Evolutionary conservation across 1,140 invertebrate species (phyloP), one percentile per base, ranked within the genome.

Genomic region (Philopotamus ludificatus): DNA sequence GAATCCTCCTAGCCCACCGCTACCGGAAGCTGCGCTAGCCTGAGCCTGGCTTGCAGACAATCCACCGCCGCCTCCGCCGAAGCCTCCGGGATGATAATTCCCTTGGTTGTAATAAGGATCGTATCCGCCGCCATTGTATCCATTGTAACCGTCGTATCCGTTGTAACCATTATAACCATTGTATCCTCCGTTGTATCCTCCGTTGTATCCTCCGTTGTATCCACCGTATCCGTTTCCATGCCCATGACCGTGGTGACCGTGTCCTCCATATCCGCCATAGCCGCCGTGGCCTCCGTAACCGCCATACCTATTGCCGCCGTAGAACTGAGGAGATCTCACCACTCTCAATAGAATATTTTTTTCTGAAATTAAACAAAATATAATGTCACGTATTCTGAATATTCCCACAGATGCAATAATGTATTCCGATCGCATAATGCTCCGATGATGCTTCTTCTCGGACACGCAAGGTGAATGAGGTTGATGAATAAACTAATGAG

Each of bases 31-130:
- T 21, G 68, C 68, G 2, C 18, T n/a, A 9, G 65, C 65, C 18
- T 64, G 44, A 12, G 59, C 65, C 12, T 39, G 15, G 21, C 58
- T 58, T 1, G 12, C 51, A 9, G 22, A 18, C 1, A 53, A 18
- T 3, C 51, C 49, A 20, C 68, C 68, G 26, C 68, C 68, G 28
- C 63, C 65, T 22, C 67, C 67, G n/a, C n/a, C n/a, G n/a, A n/a
- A n/a, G 8, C 64, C 67, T 10, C 65, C 64, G 15, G 54, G 54
- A 28, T 3, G 18, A 50, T 51, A 9, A 7, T 25, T 23, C 45
- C 34, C 62, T 2, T 10, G 7, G 9, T 12, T 26, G n/a, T 22
- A 10, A 2, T 16, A 22, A 20, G 9, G 22, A 22, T 53, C 8
- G 34, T 50, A 23, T 39, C 42, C 60, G 53, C 34, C 28, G 16